Base-by-base conservation (phyloP, 2,113 vertebrate species). In the Equus quagga region DNA sequence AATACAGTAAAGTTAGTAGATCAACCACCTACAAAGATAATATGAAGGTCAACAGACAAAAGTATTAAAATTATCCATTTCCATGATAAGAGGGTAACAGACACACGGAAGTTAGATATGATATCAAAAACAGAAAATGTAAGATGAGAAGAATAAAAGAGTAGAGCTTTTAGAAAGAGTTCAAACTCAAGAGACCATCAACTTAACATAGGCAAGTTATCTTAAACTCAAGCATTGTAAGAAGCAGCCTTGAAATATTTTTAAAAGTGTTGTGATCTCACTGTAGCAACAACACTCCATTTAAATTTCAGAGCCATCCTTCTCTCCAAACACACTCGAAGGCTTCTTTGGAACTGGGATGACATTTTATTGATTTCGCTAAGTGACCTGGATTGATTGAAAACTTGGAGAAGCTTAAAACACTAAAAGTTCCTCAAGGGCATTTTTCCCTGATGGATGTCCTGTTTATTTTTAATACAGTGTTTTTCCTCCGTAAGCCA, bases 351-450 rank as follows among this genome's bases (percentile, higher is more conserved):
- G 51, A 81, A 91, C 31, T 70, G 64, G 1, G 46, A 73, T 72
- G 75, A 91, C 49, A 95, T 92, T 93, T 91, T 89, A 97, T 96
- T 1, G 21, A 95, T 97, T 97, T 96, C 67, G 62, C 89, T 94
- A 97, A 96, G 91, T 96, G 86, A 92, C 73, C 64, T 76, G 49
- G 58, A 95, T 95, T 97, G 96, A 98, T 49, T 95, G 82, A 97
- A 97, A 98, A 96, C 88, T 78, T 82, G 23, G 76, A 56, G 70
- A 91, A 51, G 51, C 84, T 96, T 94, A 81, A 97, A 94, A 93
- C 64, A 83, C 64, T 91, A 9, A 70, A 85, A 76, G 23, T 82
- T 95, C 31, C 88, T 97, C 84, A 70, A 91, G 51, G 60, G 91
- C 41, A 1, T 80, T 62, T 96, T 88, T 41, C 76, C 65, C 80